Base-by-base conservation (phyloP, 2,113 vertebrate species). In the Cinclus cinclus region DNA sequence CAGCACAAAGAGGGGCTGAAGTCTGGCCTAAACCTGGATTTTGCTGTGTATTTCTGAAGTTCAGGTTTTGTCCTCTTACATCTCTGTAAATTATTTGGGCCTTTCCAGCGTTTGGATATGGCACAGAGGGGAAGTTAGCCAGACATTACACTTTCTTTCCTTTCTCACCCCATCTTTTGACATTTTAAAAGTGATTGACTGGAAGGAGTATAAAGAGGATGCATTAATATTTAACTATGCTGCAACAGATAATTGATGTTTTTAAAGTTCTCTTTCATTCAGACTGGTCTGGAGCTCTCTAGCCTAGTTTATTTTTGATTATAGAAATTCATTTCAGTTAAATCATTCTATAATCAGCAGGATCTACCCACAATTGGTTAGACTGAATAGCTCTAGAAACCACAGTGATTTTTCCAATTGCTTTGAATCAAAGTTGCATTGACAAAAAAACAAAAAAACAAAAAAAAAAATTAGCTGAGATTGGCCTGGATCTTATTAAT, bases 201-300 rank as follows among this genome's bases (percentile, higher is more conserved):
- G 96, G 97, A 97, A 95, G 65, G 90, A 90, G 74, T 97, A 97
- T 96, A 97, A 97, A 98, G 95, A 85, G 58, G 83, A 83, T 90
- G 37, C 86, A 76, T 97, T 97, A 92, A 89, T 95, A 83, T 77
- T 97, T 95, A 96, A 87, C 84, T 96, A 56, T 73, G 58, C 86
- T 96, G 92, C 74, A 96, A 96, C 55, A 96, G 95, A 91, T 88
- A 87, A 88, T 95, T 93, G 35, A 94, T 81, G 62, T 95, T 94
- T 97, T 96, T 87, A 92, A 97, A 96, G n/a, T 84, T 89, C 64
- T 90, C 18, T 94, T 97, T 95, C 70, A 65, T 95, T 96, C 85
- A 88, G 85, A 81, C 62, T 78, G 24, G 35, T 90, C 74, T 95
- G 95, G 87, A 94, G 80, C 41, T 95, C 75, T 91, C 84, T 69